These are phyloP conservation scores for Rapana venosa DNA, from an alignment of 2,888 invertebrate species.

Conservation along the genomic window DNA sequence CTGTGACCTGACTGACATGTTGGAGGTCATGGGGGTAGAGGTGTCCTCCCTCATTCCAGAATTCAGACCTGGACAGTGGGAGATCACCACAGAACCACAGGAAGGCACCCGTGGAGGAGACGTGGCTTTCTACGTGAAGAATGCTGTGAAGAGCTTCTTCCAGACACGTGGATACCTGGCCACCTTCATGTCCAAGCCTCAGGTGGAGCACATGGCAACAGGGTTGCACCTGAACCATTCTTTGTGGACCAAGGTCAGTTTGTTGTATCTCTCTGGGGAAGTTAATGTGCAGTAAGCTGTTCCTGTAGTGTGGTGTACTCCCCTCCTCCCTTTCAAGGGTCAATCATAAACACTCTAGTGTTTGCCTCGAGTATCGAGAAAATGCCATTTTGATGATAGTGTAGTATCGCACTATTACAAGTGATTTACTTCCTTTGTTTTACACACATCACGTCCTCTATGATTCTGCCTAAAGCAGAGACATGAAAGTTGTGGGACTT, in stretches of 20 bases:
- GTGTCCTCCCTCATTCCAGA: slow-evolving; percentile 28
- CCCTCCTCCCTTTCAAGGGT: too few relatives aligned
- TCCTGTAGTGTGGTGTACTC: neutral
- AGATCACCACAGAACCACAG: slow-evolving; percentile 33
- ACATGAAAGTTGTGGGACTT: too few relatives aligned
- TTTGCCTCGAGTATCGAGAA: too few relatives aligned
- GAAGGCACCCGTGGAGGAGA: slow-evolving; percentile 32
- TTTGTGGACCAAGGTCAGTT: slow-evolving; percentile 20
- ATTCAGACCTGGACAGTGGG: slow-evolving; percentile 21
- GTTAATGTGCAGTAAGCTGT: neutral
- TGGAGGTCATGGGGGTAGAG: slow-evolving; percentile 17
- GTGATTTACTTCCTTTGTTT: too few relatives aligned
- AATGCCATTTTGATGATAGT: too few relatives aligned
- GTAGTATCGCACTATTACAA: too few relatives aligned
- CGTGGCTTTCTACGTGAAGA: slow-evolving; percentile 35
- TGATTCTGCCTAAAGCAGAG: too few relatives aligned
- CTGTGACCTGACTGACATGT: slow-evolving; percentile 10
- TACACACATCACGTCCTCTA: too few relatives aligned
- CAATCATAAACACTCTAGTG: too few relatives aligned
- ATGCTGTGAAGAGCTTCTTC: slow-evolving; percentile 31
- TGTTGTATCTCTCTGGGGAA: neutral
- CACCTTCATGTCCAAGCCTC: slow-evolving; percentile 34
- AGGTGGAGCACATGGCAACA: too few relatives aligned
- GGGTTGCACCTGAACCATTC: slow-evolving; percentile 36
- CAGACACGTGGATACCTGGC: slow-evolving; percentile 15